Evolutionary conservation across 2,797 vertebrate species (phyloP).

Genomic region (Spinus pinus): DNA sequence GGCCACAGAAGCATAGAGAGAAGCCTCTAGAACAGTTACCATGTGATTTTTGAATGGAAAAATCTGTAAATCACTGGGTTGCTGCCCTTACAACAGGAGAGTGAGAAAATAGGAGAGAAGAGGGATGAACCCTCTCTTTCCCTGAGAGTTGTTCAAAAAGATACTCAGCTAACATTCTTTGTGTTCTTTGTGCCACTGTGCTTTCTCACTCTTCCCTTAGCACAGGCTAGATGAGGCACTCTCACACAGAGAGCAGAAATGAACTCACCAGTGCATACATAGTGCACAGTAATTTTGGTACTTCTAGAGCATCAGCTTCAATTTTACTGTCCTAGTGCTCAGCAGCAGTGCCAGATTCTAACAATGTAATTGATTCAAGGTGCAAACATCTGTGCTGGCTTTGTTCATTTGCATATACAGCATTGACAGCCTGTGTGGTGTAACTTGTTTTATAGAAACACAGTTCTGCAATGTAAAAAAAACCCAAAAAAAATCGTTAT

Average conservation of each 20-base stretch:
- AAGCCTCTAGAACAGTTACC: not conserved
- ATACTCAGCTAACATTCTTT: not conserved
- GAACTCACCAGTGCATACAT: not conserved
- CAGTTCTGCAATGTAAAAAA: not conserved
- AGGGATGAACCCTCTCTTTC: not conserved
- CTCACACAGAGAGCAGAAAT: not conserved
- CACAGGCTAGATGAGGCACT: not conserved
- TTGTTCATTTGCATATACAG: not conserved
- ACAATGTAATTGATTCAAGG: not conserved
- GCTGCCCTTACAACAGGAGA: not conserved
- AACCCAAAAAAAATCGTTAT: not conserved
- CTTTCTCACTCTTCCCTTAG: not conserved
- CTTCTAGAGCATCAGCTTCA: not conserved
- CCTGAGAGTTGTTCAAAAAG: not conserved
- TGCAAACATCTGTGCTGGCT: not conserved
- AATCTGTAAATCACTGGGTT: not conserved
- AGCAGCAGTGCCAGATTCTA: not conserved
- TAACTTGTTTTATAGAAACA: not conserved
- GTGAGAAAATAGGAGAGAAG: not conserved
- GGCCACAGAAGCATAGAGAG: not conserved
- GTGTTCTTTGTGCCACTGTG: slow-evolving; percentile 4
- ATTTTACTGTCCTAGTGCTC: not conserved
- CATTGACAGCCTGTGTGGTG: not conserved
- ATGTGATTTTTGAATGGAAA: not conserved
- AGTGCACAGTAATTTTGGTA: not conserved